These are phyloP conservation scores for Lophura nycthemera DNA, from an alignment of 2,113 vertebrate genomes.

Conservation along the genomic window DNA sequence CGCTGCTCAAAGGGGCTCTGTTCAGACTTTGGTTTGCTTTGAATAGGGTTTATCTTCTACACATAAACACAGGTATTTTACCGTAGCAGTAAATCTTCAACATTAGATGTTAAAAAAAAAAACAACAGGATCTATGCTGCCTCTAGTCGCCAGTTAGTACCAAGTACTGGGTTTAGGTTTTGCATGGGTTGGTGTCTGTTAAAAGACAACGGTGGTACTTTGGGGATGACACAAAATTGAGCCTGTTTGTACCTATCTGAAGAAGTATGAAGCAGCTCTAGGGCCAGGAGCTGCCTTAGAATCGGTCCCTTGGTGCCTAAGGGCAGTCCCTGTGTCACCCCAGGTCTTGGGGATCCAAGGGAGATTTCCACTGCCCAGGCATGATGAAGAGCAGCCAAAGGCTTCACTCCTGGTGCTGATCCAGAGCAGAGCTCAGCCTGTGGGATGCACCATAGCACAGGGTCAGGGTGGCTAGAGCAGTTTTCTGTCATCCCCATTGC, in stretches of 20 bases:
- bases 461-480: rapidly evolving
- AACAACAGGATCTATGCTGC: background rate
- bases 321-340: background rate
- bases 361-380: rapidly evolving
- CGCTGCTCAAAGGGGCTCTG: background rate
- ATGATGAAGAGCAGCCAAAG: background rate
- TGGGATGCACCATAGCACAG: background rate
- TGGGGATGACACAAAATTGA: slow-evolving; percentile 63
- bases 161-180: background rate
- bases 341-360: background rate
- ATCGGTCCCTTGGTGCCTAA: background rate
- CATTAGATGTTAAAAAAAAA: too few relatives aligned
- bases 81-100: background rate
- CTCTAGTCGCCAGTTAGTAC: slow-evolving; percentile 26
- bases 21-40: background rate
- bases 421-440: background rate
- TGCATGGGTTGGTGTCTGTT: background rate
- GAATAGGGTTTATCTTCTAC: background rate
- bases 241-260: background rate
- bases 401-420: background rate
- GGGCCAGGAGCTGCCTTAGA: background rate
- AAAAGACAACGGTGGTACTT: rapidly evolving
- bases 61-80: background rate
- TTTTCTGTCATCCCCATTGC: slow-evolving; percentile 43
- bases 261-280: background rate